These are phyloP conservation scores for Chelidonichthys spinosus DNA, from an alignment of 2,797 vertebrate species.

Conservation along the genomic window DNA sequence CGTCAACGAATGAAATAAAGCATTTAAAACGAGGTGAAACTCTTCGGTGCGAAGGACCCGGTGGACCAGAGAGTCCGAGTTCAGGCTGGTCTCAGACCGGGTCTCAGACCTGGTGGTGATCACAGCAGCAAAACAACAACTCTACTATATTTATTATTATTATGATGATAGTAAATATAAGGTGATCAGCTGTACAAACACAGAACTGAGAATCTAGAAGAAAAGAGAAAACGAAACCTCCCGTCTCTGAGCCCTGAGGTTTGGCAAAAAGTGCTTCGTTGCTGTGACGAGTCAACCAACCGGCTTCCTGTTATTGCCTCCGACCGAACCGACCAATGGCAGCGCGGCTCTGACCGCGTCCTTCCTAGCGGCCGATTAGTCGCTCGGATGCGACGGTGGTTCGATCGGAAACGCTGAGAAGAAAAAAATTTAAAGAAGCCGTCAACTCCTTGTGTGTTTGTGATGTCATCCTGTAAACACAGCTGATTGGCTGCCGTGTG, in stretches of 20 bases:
- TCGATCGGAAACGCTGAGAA: conserved; percentile 21
- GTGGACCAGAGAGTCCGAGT: conserved; percentile 1
- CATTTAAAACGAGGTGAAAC: neutral
- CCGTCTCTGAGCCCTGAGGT: conserved; percentile 76
- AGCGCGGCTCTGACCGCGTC: conserved; percentile 25
- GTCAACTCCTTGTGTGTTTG: neutral
- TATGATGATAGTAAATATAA: conserved; percentile 61
- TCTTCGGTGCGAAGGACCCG: conserved; percentile 12
- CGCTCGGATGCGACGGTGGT: conserved; percentile 21
- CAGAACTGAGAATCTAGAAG: conserved; percentile 59
- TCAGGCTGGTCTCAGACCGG: conserved; percentile 32
- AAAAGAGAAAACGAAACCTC: conserved; percentile 72
- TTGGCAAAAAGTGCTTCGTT: conserved; percentile 77
- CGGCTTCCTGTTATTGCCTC: conserved; percentile 57
- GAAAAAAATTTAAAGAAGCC: neutral
- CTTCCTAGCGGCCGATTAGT: conserved; percentile 39
- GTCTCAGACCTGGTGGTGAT: conserved; percentile 45
- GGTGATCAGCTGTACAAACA: conserved; percentile 70
- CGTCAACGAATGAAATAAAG: no score
- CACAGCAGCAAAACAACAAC: conserved; percentile 59
- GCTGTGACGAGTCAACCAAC: conserved; percentile 45
- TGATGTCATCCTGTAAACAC: conserved; percentile 15
- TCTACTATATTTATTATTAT: conserved; percentile 45
- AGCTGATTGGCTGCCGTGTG: conserved; percentile 21
- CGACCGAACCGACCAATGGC: conserved; percentile 18